Evolutionary conservation across 1,140 invertebrate species (phyloP).

Genomic region (Conus ventricosus): DNA sequence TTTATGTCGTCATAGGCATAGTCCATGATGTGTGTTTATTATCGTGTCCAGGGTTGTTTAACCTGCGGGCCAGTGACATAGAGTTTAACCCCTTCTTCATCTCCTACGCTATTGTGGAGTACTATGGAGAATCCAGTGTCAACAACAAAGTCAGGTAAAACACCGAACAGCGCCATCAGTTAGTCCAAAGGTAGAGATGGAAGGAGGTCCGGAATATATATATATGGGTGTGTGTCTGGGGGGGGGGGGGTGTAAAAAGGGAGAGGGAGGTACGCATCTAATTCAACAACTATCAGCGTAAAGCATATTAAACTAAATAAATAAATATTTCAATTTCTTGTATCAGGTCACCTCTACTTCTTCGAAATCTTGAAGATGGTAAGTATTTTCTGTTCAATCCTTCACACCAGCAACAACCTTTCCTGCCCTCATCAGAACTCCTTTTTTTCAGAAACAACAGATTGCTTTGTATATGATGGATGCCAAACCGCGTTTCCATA

Average conservation of each 20-base stretch:
- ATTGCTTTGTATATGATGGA: too few relatives aligned
- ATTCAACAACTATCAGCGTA: neutral
- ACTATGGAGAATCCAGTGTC: neutral
- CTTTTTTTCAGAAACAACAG: too few relatives aligned
- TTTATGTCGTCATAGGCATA: too few relatives aligned
- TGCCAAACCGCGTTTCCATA: too few relatives aligned
- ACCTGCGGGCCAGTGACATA: conserved; percentile 94
- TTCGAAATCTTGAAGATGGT: too few relatives aligned
- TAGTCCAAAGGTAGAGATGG: too few relatives aligned
- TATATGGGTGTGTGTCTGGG: neutral
- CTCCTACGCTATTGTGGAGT: conserved; percentile 85
- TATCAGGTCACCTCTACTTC: too few relatives aligned
- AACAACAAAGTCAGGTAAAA: neutral
- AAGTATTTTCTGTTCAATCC: too few relatives aligned
- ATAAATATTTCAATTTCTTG: neutral
- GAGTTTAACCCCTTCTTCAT: conserved; percentile 98
- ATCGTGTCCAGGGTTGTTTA: conserved; percentile 84
- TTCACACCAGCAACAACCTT: too few relatives aligned
- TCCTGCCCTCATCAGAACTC: too few relatives aligned
- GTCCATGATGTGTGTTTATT: too few relatives aligned
- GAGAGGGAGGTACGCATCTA: neutral
- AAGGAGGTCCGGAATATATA: neutral
- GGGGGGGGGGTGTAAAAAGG: neutral
- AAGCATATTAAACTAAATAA: neutral
- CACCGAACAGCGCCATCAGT: too few relatives aligned